These are phyloP conservation scores for Drosophila nikananu DNA, from an alignment of 1,140 invertebrate species.

Conservation along the genomic window DNA sequence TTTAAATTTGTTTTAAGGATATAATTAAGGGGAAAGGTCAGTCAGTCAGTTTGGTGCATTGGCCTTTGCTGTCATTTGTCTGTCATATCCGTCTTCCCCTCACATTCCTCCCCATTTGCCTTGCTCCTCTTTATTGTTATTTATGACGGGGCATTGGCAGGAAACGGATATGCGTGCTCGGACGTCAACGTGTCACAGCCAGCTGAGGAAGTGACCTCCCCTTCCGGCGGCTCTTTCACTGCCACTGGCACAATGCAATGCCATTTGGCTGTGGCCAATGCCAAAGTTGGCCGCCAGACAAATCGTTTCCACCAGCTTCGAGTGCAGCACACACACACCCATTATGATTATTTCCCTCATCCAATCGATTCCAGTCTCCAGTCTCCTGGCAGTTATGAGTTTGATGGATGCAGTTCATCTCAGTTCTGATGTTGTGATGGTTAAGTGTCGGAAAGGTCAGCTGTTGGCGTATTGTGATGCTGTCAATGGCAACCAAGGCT, in stretches of 20 bases:
- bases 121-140: slow-evolving; percentile 59
- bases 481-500: slow-evolving; percentile 13
- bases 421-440: slow-evolving; percentile 51
- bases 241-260: slow-evolving; percentile 39
- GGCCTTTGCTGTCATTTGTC: slow-evolving; percentile 27
- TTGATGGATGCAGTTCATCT: slow-evolving; percentile 51
- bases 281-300: slow-evolving; percentile 56
- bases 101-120: not conserved
- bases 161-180: slow-evolving; percentile 70
- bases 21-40: slow-evolving; percentile 10
- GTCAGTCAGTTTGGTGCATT: slow-evolving; percentile 6
- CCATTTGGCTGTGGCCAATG: slow-evolving; percentile 34
- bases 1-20: not conserved
- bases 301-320: slow-evolving; percentile 51
- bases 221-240: slow-evolving; percentile 5
- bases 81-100: slow-evolving; percentile 3
- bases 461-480: slow-evolving; percentile 29
- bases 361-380: slow-evolving; percentile 11
- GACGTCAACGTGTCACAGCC: slow-evolving; percentile 59
- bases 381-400: slow-evolving; percentile 13
- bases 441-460: slow-evolving; percentile 42
- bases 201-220: slow-evolving; percentile 23
- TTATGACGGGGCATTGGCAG: slow-evolving; percentile 67
- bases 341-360: not conserved
- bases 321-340: not conserved